phyloP scores from a whole-genome alignment of 2,888 invertebrate species.

The Parnassius orleans region DNA sequence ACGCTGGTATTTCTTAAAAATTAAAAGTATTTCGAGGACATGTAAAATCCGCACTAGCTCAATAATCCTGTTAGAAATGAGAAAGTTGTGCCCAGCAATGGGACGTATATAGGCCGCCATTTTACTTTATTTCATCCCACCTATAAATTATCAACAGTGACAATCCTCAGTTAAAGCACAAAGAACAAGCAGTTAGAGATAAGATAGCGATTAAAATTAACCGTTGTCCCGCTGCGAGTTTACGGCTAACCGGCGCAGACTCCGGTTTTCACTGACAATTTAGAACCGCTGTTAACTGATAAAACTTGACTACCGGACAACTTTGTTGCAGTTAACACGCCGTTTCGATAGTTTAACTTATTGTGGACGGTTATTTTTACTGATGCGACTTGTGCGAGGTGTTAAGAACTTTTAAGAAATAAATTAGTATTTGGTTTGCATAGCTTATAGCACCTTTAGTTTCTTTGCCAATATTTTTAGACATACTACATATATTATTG shows the following conservation, averaged over 20 bases:
- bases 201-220: slow-evolving; percentile 18
- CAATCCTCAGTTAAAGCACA: slow-evolving; percentile 9
- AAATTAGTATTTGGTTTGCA: too few species aligned
- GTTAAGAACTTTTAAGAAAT: too few species aligned
- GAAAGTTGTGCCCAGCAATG: too few species aligned
- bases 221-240: slow-evolving; percentile 5
- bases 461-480: too few species aligned
- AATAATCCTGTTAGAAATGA: too few species aligned
- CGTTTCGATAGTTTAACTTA: neutral
- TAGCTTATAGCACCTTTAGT: too few species aligned
- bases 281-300: slow-evolving; percentile 19
- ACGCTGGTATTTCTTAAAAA: too few species aligned
- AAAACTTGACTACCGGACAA: slow-evolving; percentile 15
- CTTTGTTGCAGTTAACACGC: neutral
- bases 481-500: too few species aligned
- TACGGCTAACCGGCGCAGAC: slow-evolving; percentile 11
- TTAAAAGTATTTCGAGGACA: too few species aligned
- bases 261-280: slow-evolving; percentile 17
- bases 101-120: too few species aligned
- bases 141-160: slow-evolving; percentile 16
- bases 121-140: neutral
- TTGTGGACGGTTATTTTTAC: neutral
- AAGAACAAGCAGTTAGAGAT: slow-evolving; percentile 23
- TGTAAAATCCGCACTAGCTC: too few species aligned
- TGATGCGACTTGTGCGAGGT: too few species aligned